Conservation (phyloP, 2,888 invertebrate genomes). For the Ferrisia virgata region DNA sequence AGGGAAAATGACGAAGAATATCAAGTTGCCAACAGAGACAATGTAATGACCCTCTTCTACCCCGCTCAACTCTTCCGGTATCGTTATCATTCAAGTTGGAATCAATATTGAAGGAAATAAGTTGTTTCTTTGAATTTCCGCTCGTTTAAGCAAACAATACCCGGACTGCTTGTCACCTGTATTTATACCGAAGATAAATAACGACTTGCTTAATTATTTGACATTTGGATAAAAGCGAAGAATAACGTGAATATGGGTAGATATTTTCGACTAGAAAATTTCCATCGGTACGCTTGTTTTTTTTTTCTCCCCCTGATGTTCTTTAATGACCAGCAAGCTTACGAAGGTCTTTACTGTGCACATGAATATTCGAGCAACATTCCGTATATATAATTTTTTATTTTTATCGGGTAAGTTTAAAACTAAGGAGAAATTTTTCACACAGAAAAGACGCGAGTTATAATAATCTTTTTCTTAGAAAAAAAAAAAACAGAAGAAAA, state of each 20-base stretch:
- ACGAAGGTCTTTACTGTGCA: no score
- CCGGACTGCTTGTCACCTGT: conserved; percentile 18
- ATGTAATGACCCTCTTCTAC: neutral
- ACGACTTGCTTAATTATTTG: conserved; percentile 20
- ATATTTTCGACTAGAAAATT: neutral
- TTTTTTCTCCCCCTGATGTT: neutral
- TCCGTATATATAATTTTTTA: neutral
- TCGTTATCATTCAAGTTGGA: neutral
- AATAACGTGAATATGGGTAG: neutral
- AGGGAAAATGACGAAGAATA: neutral
- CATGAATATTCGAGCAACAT: neutral
- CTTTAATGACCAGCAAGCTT: neutral
- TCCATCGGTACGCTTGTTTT: neutral
- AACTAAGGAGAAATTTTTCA: neutral
- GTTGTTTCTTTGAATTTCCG: conserved; percentile 23
- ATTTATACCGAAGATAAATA: conserved; percentile 24
- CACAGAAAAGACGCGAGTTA: neutral
- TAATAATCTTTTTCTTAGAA: no score
- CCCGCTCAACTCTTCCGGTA: neutral
- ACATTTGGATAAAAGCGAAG: neutral
- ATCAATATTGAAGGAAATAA: conserved; percentile 21
- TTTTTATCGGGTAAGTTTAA: conserved; percentile 1
- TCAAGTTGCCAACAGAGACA: conserved; percentile 3
- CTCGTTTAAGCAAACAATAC: conserved; percentile 32
- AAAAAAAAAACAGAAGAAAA: no score